phyloP scores from a whole-genome alignment of 2,113 vertebrate genomes.

The Leucopsar rothschildi region DNA sequence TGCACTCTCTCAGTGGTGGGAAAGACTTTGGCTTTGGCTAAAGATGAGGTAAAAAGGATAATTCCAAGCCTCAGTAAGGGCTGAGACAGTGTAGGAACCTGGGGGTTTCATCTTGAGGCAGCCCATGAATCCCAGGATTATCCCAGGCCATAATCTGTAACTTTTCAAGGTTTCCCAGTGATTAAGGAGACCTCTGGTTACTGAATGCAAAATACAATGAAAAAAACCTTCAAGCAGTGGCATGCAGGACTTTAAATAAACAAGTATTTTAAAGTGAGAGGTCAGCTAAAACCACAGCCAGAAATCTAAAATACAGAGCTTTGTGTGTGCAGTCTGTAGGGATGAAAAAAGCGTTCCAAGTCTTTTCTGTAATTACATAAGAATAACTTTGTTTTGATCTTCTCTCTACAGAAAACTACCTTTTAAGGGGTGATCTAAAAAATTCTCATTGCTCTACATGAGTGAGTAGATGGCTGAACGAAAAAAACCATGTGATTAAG shows the following conservation, averaged over 20 bases:
- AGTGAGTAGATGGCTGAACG: not conserved
- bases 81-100: not conserved
- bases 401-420: not conserved
- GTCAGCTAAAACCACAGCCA: not conserved
- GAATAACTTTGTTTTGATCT: not conserved
- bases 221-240: not conserved
- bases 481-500: rapidly evolving
- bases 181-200: not conserved
- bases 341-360: not conserved
- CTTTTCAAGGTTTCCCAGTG: not conserved
- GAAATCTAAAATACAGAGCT: not conserved
- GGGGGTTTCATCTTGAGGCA: not conserved
- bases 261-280: not conserved
- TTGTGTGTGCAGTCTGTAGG: not conserved
- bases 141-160: not conserved
- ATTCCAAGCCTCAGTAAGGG: not conserved
- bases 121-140: not conserved
- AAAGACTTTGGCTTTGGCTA: not conserved
- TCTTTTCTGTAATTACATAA: not conserved
- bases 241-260: not conserved
- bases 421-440: not conserved
- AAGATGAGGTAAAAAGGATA: not conserved
- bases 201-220: not conserved
- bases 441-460: not conserved
- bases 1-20: not conserved